These are phyloP conservation scores for Leptocoma aspasia DNA, from an alignment of 2,113 vertebrate genomes.

Conservation along the genomic window DNA sequence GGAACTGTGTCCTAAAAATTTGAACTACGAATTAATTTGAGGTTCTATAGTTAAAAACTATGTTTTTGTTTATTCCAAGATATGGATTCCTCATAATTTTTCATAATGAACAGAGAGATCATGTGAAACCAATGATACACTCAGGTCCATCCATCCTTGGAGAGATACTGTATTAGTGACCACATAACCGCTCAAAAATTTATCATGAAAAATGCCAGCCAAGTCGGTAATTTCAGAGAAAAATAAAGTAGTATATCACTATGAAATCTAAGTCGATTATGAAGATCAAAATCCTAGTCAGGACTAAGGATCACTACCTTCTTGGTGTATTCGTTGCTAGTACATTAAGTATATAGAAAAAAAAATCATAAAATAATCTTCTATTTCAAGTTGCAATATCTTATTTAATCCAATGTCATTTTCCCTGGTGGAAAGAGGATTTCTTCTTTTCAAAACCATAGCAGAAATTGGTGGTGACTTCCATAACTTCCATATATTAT, in stretches of 20 bases:
- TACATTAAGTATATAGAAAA: neutral
- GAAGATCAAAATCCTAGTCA: neutral
- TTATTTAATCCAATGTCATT: neutral
- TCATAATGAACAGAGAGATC: neutral
- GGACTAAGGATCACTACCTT: neutral
- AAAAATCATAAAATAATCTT: neutral
- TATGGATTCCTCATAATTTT: neutral
- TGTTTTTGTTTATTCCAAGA: neutral
- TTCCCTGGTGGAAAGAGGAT: neutral
- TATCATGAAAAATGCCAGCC: neutral
- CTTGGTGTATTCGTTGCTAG: neutral
- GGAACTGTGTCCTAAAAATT: neutral
- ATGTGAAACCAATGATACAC: neutral
- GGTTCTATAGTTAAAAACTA: neutral
- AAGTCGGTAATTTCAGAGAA: neutral
- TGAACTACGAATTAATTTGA: neutral
- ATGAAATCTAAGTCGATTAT: neutral
- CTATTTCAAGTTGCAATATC: neutral
- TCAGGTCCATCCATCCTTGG: neutral
- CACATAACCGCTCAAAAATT: neutral
- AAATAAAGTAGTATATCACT: neutral
- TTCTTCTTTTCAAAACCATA: neutral
- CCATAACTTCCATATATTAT: neutral
- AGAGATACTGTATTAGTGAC: neutral
- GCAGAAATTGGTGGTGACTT: neutral